phyloP scores from a whole-genome alignment of 2,113 vertebrate species.

The Sinocyclocheilus anophthalmus region DNA sequence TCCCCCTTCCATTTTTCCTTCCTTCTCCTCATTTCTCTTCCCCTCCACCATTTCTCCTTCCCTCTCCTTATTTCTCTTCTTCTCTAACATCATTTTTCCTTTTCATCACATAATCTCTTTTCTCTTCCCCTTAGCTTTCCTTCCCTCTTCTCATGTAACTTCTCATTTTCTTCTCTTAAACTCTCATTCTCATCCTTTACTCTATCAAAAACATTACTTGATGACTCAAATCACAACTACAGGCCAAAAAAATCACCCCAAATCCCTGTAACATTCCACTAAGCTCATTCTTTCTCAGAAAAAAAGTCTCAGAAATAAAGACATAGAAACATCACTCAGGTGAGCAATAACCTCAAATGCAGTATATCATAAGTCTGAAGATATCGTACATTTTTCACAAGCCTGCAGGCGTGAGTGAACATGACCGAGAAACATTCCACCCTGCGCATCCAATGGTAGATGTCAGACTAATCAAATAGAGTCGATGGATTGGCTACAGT shows the following conservation, averaged over 20 bases:
- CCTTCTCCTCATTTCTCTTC: not conserved
- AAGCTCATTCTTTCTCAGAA: slow-evolving; percentile 30
- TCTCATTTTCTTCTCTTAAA: not conserved
- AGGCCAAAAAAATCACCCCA: not conserved
- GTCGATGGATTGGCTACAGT: slow-evolving; percentile 56
- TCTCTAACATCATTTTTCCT: not conserved
- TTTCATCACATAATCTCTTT: not conserved
- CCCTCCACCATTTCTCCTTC: not conserved
- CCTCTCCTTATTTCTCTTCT: not conserved
- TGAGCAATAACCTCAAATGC: slow-evolving; percentile 44
- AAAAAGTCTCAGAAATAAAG: not conserved
- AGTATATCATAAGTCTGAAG: slow-evolving; percentile 28
- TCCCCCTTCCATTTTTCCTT: not conserved
- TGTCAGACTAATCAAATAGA: slow-evolving; percentile 55
- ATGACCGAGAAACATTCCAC: slow-evolving; percentile 35
- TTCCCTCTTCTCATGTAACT: not conserved
- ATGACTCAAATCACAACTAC: not conserved
- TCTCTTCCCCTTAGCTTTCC: not conserved
- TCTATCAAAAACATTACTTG: not conserved
- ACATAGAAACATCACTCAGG: slow-evolving; percentile 36
- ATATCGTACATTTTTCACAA: slow-evolving; percentile 36
- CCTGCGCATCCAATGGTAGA: slow-evolving; percentile 45
- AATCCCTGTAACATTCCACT: not conserved
- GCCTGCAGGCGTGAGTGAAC: slow-evolving; percentile 47
- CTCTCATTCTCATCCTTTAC: not conserved